A percentile compares a stretch with the other conserved stretches of the same genome.
Evolutionary conservation across 2,888 invertebrate genomes (phyloP).

Genomic region (Eucera pruinosa): DNA sequence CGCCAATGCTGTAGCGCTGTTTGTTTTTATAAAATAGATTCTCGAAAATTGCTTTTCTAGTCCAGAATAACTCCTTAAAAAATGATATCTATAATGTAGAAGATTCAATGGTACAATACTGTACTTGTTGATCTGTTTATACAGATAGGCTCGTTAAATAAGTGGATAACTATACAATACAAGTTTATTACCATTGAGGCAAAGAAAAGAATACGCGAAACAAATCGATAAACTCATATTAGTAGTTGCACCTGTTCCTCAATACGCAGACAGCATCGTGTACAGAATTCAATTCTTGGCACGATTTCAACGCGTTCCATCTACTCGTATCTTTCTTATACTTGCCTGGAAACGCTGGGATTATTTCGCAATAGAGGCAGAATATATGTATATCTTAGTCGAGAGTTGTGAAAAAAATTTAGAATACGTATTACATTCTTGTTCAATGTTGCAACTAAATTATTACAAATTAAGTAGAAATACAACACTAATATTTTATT

Average conservation of each 20-base stretch:
- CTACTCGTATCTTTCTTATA: conserved; percentile 29
- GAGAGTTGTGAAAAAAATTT: not conserved
- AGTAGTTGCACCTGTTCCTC: conserved; percentile 47
- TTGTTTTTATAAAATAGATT: too few relatives aligned
- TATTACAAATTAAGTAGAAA: too few relatives aligned
- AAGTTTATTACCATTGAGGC: not conserved
- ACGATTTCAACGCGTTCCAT: conserved; percentile 28
- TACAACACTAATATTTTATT: too few relatives aligned
- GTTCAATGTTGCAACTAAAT: too few relatives aligned
- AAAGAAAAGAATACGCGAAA: conserved; percentile 6
- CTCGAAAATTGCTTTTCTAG: too few relatives aligned
- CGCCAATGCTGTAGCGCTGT: too few relatives aligned
- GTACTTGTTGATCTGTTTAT: conserved; percentile 6
- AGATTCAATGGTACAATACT: too few relatives aligned
- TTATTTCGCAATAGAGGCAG: conserved; percentile 24
- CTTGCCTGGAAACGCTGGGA: conserved; percentile 16
- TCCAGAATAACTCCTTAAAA: too few relatives aligned
- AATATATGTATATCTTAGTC: not conserved
- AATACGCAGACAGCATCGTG: conserved; percentile 23
- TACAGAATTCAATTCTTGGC: conserved; percentile 47
- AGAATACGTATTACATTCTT: not conserved
- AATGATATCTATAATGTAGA: too few relatives aligned
- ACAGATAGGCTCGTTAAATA: conserved; percentile 1
- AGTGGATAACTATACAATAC: not conserved
- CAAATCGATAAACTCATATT: conserved; percentile 12